Evolutionary conservation across 2,888 invertebrate genomes (phyloP).

Genomic region (Dynastes hyllus): DNA sequence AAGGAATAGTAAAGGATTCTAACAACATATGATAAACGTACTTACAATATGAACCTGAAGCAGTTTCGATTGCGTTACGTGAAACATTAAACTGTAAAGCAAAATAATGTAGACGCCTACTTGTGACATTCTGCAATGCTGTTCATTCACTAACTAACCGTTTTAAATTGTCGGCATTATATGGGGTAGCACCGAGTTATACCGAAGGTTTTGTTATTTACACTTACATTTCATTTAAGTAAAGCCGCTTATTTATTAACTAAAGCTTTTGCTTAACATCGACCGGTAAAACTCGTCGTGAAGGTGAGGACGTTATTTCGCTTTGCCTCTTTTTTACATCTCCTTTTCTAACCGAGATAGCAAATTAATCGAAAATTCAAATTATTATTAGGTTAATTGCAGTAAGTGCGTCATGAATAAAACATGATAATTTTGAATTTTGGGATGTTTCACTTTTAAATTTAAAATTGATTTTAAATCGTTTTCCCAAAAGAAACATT

Average conservation of each 20-base stretch:
- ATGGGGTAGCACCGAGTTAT: no score
- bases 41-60: constrained; percentile 6
- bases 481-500: no score
- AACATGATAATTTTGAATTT: no score
- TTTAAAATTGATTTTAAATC: no score
- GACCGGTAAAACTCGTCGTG: not conserved
- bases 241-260: no score
- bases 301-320: no score
- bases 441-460: no score
- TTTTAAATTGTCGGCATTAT: no score
- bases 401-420: not conserved
- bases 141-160: no score
- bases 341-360: not conserved
- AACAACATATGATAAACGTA: not conserved
- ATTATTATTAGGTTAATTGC: not conserved
- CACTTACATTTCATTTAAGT: no score
- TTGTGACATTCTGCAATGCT: not conserved
- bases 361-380: not conserved
- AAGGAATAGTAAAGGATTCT: not conserved
- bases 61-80: not conserved
- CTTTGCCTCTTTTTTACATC: not conserved
- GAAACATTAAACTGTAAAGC: not conserved
- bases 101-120: not conserved
- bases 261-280: not conserved
- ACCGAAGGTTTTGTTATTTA: no score